A percentile compares a stretch with the other conserved stretches of the same genome.
phyloP scores from a whole-genome alignment of 2,888 invertebrate species.

The Steinernema carpocapsae region DNA sequence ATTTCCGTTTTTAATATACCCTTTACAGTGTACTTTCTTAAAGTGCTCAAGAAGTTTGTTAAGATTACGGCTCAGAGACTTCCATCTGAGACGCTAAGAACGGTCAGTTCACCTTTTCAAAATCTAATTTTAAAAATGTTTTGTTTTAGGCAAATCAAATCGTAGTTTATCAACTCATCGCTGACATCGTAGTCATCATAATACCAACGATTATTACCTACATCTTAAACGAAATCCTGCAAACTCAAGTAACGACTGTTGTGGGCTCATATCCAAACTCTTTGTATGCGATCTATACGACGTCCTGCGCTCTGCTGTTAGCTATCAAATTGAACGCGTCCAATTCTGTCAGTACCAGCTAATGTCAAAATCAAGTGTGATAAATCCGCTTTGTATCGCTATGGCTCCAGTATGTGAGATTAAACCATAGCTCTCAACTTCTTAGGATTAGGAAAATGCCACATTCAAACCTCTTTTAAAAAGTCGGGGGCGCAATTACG shows the following conservation, averaged over 20 bases:
- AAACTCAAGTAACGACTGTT: background rate
- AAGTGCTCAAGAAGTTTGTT: background rate
- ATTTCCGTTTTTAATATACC: background rate
- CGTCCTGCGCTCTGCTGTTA: background rate
- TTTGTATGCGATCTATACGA: constrained; percentile 6
- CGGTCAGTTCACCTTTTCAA: background rate
- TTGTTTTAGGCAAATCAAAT: constrained; percentile 22
- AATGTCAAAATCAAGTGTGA: no score
- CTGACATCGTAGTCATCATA: background rate
- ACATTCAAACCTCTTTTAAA: no score
- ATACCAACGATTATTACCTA: background rate
- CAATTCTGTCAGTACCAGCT: no score
- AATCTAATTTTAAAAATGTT: background rate
- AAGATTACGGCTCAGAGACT: background rate
- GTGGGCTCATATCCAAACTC: constrained; percentile 14
- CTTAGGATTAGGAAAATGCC: no score
- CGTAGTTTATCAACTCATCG: background rate
- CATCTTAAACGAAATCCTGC: background rate
- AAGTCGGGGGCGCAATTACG: no score
- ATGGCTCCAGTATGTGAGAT: no score
- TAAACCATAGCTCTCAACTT: no score
- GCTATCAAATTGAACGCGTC: background rate
- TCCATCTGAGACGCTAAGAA: background rate
- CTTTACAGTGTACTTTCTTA: background rate
- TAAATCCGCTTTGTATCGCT: no score